These are phyloP conservation scores for Hapalemur alaotrensis DNA, from an alignment of 2,797 vertebrate species.

Conservation along the genomic window DNA sequence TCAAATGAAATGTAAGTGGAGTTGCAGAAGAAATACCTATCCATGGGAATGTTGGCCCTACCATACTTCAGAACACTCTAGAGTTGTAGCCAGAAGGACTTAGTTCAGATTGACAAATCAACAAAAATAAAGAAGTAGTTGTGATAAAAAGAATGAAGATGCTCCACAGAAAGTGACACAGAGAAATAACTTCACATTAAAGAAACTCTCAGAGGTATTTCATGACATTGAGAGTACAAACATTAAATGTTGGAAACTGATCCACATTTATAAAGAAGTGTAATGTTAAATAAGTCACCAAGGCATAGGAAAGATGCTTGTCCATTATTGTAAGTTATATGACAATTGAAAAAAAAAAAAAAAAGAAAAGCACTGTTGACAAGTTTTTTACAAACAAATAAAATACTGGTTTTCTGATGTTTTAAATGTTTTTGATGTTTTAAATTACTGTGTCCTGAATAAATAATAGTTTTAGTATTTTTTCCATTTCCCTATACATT, in stretches of 20 bases:
- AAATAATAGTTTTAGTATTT: not conserved
- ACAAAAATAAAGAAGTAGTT: not conserved
- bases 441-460: not conserved
- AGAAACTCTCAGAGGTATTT: not conserved
- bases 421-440: not conserved
- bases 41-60: not conserved
- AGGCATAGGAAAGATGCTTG: not conserved
- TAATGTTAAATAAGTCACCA: not conserved
- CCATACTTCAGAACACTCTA: not conserved
- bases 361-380: not conserved
- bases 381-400: not conserved
- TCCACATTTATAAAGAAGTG: not conserved
- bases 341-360: not conserved
- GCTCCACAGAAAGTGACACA: not conserved
- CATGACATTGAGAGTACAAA: not conserved
- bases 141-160: not conserved
- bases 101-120: not conserved
- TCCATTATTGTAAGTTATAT: not conserved
- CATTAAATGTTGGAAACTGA: not conserved
- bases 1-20: not conserved
- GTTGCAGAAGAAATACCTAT: not conserved
- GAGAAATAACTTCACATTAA: not conserved
- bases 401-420: not conserved
- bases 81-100: not conserved
- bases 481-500: not conserved